phyloP scores from a whole-genome alignment of 2,888 invertebrate species.

The Agrypnus murinus region DNA sequence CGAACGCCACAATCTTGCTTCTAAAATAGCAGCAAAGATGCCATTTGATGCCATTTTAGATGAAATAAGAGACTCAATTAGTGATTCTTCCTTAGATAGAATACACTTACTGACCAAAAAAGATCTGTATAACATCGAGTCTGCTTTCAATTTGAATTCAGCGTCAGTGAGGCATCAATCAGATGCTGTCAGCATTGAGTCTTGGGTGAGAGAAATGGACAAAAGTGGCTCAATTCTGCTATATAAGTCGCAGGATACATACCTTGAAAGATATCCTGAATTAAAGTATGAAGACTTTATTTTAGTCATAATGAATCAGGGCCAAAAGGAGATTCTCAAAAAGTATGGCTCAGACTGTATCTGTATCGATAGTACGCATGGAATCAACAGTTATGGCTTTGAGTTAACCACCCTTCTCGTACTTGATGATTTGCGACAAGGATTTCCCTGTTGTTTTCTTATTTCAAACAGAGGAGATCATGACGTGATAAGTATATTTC shows the following conservation, averaged over 20 bases:
- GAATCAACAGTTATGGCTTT: slow-evolving; percentile 53
- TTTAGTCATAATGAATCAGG: slow-evolving; percentile 54
- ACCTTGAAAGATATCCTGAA: slow-evolving; percentile 39
- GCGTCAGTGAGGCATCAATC: not conserved
- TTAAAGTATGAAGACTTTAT: slow-evolving; percentile 56
- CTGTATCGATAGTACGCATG: slow-evolving; percentile 59
- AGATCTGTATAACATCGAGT: slow-evolving; percentile 12
- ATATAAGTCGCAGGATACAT: slow-evolving; percentile 54
- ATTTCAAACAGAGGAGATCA: slow-evolving; percentile 55
- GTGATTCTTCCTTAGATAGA: not conserved
- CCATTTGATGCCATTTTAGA: slow-evolving; percentile 9
- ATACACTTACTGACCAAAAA: not conserved
- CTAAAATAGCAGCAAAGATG: slow-evolving; percentile 4
- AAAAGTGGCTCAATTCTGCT: too few relatives aligned
- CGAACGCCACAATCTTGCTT: not conserved
- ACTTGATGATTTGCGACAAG: slow-evolving; percentile 53
- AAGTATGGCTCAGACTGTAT: too few relatives aligned
- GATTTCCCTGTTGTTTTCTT: slow-evolving; percentile 56
- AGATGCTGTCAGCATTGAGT: slow-evolving; percentile 1
- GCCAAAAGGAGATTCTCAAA: slow-evolving; percentile 56
- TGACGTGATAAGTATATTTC: slow-evolving; percentile 51
- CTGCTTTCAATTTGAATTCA: not conserved
- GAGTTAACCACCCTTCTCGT: slow-evolving; percentile 55
- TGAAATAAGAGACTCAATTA: slow-evolving; percentile 9
- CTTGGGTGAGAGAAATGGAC: slow-evolving; percentile 12